phyloP scores from a whole-genome alignment of 1,140 invertebrate genomes.

The Ectropis grisescens region DNA sequence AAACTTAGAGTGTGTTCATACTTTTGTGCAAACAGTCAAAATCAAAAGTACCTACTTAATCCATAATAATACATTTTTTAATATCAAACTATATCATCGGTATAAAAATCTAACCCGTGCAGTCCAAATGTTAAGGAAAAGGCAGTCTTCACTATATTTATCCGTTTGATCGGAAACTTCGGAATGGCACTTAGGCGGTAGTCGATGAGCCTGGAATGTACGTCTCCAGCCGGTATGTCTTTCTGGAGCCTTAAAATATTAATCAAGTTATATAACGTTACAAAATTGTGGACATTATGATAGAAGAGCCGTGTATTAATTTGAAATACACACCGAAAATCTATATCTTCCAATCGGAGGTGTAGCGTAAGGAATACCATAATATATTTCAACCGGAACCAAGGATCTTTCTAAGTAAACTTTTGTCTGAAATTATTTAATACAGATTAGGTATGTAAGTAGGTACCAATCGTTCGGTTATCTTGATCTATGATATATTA shows the following conservation, averaged over 20 bases:
- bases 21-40: too few species aligned
- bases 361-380: conserved; percentile 51
- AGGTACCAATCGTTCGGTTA: too few species aligned
- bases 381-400: conserved; percentile 52
- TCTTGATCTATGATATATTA: too few species aligned
- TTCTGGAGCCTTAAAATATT: conserved; percentile 35
- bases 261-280: background rate
- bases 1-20: conserved; percentile 9
- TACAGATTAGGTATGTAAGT: conserved; percentile 4
- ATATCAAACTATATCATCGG: too few species aligned
- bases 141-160: conserved; percentile 48
- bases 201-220: conserved; percentile 47
- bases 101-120: conserved; percentile 30
- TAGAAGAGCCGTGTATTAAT: background rate
- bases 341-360: conserved; percentile 42
- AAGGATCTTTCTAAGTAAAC: conserved; percentile 40
- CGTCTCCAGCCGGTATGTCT: conserved; percentile 47
- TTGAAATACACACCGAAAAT: conserved; percentile 56
- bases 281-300: background rate
- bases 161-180: conserved; percentile 17
- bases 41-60: too few species aligned
- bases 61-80: too few species aligned
- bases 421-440: conserved; percentile 46
- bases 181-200: conserved; percentile 42
- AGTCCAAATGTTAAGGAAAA: conserved; percentile 58